phyloP scores from a whole-genome alignment of 2,797 vertebrate species.

The Acanthiza pusilla region DNA sequence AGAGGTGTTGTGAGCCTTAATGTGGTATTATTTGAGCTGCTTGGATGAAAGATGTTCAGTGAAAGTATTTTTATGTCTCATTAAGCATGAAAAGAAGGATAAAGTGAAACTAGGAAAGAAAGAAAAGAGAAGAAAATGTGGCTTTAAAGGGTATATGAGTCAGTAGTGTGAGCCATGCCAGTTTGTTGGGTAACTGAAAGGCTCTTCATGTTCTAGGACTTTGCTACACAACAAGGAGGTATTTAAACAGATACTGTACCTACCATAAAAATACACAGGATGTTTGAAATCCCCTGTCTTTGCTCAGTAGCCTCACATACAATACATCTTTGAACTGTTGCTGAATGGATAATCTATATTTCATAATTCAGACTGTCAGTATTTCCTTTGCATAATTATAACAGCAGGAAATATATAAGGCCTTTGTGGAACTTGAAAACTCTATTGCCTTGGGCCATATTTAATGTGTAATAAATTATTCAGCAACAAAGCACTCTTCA shows the following conservation, averaged over 20 bases:
- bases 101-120: slow-evolving; percentile 11
- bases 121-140: neutral
- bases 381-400: slow-evolving; percentile 68
- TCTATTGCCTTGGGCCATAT: slow-evolving; percentile 62
- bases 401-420: slow-evolving; percentile 46
- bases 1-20: neutral
- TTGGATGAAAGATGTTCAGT: neutral
- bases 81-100: slow-evolving; percentile 8
- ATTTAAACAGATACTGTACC: neutral
- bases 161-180: neutral
- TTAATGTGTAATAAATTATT: slow-evolving; percentile 75
- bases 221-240: neutral
- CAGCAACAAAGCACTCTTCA: slow-evolving; percentile 53
- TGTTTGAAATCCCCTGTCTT: neutral
- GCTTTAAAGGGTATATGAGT: neutral
- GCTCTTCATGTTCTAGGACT: neutral
- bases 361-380: slow-evolving; percentile 65
- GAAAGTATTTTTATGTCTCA: neutral
- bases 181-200: neutral
- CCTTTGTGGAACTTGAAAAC: slow-evolving; percentile 65
- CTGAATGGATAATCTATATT: slow-evolving; percentile 69
- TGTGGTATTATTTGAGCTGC: neutral
- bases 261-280: neutral
- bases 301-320: neutral
- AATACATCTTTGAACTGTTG: neutral